Base-by-base conservation (phyloP, 2,113 vertebrate species). In the Benthochromis sp. region DNA sequence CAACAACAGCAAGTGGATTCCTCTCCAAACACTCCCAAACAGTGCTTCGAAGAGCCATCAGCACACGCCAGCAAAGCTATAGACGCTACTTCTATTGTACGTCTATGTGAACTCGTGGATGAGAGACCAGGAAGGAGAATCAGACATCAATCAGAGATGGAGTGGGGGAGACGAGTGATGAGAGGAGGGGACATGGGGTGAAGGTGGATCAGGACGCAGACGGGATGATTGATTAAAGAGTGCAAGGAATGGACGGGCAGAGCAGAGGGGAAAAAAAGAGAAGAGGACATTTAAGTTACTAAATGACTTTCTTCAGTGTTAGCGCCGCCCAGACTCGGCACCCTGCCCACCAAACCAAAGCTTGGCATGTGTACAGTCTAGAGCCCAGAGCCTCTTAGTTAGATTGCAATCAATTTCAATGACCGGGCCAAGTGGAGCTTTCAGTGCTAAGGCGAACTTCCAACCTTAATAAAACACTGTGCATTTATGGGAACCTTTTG, bases 351-450 rank as follows among this genome's bases (percentile, higher is more conserved):
- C 53, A 13, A 86, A 78, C 79, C 76, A 36, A 76, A 85, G 78
- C 84, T 89, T 94, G 94, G 92, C 93, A 57, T 24, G 36, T 6
- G 79, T 57, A 61, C 93, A 73, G 84, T 88, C 90, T 86, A 84
- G 81, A 85, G 81, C 88, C 91, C 87, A 43, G 84, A 91, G 88
- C 88, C 93, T 93, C 87, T 95, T 93, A 94, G 93, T 88, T 71
- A 92, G 93, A 95, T 95, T 93, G 89, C 91, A 92, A 93, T 95
- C 94, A 91, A 90, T 93, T 94, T 93, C 91, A 88, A 84, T 16
- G 71, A 88, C 84, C 9, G 79, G 83, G 91, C 94, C 89, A 91
- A 92, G 88, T 69, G 85, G 84, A 85, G 82, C 76, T 53, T 11
- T 76, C 66, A 27, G 34, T 81, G 83, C 86, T 88, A 81, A 73